Evolutionary conservation across 2,797 vertebrate genomes (phyloP), one percentile per base, ranked within the genome.

Genomic region (Megalops cyprinoides): DNA sequence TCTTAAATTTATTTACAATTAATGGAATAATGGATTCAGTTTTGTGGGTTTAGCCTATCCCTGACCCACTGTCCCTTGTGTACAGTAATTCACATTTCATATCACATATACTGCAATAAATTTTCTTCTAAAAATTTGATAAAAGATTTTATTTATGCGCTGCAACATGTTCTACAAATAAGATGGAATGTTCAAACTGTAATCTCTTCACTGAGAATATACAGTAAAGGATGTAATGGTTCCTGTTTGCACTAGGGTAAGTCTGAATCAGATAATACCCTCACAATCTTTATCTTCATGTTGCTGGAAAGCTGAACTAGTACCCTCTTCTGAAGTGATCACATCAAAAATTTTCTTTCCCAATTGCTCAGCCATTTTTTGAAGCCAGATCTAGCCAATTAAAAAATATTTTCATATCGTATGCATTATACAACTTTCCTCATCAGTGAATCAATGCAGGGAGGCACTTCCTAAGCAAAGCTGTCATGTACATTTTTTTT

Each of bases 131-230:
- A 44, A 34, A 65, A 71, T n/a, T n/a, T n/a, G n/a, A n/a, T 42
- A 71, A 25, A 42, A 42, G 42, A 9, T n/a, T 10, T 25, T 71
- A 42, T 71, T 18, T 23, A 23, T n/a, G 23, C 42, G 67, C 37
- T 44, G 37, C 39, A 71, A 71, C 37, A 71, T 44, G 20, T 71
- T 71, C 67, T 71, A 23, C 67, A 44, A 71, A 42, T 39, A 71
- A 15, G 42, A 42, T 39, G 42, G 67, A 71, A 71, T 1, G 44
- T 18, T 20, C 20, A 71, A 44, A 44, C 67, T 71, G 67, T 71
- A 44, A 44, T 71, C 67, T 23, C n/a, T 71, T 42, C 67, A 71
- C 20, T 42, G n/a, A n/a, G n/a, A n/a, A n/a, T n/a, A n/a, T n/a
- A n/a, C n/a, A n/a, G 1, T n/a, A 71, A 23, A 71, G 31, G 28